Base-by-base conservation (phyloP, 92 coral and sea anemone genomes). In the Paragorgia papillata region DNA sequence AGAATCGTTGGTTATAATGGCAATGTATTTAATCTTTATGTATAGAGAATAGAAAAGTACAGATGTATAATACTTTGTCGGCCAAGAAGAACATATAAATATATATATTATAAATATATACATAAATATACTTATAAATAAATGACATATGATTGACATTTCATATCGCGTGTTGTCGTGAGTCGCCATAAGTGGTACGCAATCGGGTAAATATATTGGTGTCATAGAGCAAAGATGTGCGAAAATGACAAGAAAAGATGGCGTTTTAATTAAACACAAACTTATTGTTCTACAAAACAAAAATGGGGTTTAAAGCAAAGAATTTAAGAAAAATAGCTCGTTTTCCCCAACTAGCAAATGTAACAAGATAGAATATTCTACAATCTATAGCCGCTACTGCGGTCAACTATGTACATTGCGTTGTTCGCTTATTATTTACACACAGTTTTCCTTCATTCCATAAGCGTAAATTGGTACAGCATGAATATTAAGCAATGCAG, bases 11-110 rank as follows among this genome's bases (percentile, higher is more conserved):
- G 55, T 50, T 31, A n/a, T 30, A 28, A 48, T 50, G 63, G 54
- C 64, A 64, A 53, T 71, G 64, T 71, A 71, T 71, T 71, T 71
- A 71, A 71, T 6, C 49, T 53, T 71, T 31, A 71, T 71, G 78
- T 54, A 71, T 71, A 54, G 53, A 53, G 51, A 55, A 53, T 33
- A 71, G 48, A 53, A 71, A 37, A 13, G 17, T 13, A 68, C 31
- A 55, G 64, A 53, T 71, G 64, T 71, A 71, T 55, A 55, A 53
- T 53, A 30, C 76, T 51, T 69, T 22, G 64, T 31, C 39, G 32
- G 40, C 46, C 46, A 25, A 67, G 24, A 67, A 7, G 49, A 10
- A 56, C 22, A 56, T 56, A 56, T 22, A 56, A 3, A 22, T 22
- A 56, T 56, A 56, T 56, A 56, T 15, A 51, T 22, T 51, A 22